A percentile compares a stretch with the other conserved stretches of the same genome.
Evolutionary conservation across 2,888 invertebrate species (phyloP).

Genomic region (Troilus luridus): DNA sequence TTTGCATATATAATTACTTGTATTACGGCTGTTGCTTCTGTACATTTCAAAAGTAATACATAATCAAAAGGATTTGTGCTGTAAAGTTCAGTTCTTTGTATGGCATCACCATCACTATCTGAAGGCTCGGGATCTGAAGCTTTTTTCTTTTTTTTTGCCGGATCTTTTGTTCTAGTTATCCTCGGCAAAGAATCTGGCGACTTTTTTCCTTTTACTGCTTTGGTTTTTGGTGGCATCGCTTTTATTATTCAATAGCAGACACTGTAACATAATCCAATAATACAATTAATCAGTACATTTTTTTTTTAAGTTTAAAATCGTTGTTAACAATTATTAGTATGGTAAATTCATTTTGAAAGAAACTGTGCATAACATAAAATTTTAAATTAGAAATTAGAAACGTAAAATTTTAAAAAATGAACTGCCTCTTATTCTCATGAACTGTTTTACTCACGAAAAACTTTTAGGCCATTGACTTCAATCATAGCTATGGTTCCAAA

Average conservation of each 20-base stretch:
- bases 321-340: neutral
- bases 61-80: constrained; percentile 25
- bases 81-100: neutral
- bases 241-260: neutral
- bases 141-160: neutral
- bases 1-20: constrained; percentile 13
- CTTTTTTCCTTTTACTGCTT: neutral
- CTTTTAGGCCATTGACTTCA: too few relatives aligned
- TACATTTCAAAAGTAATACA: constrained; percentile 5
- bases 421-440: neutral
- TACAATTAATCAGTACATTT: neutral
- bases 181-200: neutral
- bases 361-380: neutral
- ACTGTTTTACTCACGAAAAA: neutral
- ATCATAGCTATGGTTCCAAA: too few relatives aligned
- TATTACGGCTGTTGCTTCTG: constrained; percentile 22
- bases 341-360: neutral
- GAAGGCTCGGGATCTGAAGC: neutral
- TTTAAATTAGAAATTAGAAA: neutral
- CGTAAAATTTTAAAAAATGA: neutral
- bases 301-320: neutral
- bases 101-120: neutral
- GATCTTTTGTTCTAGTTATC: neutral
- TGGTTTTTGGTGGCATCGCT: neutral
- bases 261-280: neutral